Conservation (phyloP, 2,113 vertebrate genomes). For the Sceloporus undulatus region DNA sequence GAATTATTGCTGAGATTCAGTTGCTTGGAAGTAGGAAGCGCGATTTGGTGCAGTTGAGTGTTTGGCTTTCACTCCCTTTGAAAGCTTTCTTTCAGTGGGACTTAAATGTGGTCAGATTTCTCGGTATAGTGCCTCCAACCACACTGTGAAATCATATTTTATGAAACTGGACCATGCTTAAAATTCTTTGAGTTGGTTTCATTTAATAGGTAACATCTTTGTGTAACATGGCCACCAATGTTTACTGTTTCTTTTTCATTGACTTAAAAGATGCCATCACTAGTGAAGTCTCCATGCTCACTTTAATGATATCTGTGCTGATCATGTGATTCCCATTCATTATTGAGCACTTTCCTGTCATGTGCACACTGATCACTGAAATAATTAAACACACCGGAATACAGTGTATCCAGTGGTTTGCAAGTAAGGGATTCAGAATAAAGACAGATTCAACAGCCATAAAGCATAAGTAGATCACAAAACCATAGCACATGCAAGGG, state of each 20-base stretch:
- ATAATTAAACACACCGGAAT: not conserved
- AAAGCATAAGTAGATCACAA: not conserved
- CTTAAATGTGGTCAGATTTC: not conserved
- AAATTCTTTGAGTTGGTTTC: not conserved
- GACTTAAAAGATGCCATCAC: not conserved
- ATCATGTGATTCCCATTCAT: slow-evolving; percentile 35
- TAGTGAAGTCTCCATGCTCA: not conserved
- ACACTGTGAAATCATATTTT: not conserved
- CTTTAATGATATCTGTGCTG: not conserved
- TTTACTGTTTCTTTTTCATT: not conserved
- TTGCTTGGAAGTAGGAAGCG: not conserved
- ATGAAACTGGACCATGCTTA: not conserved
- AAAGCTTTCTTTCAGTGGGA: not conserved
- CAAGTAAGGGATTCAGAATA: not conserved
- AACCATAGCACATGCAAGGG: not conserved
- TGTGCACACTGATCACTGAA: not conserved
- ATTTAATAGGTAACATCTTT: not conserved
- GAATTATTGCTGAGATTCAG: not conserved
- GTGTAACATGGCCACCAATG: accelerated
- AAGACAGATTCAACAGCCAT: not conserved
- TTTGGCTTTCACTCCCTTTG: not conserved
- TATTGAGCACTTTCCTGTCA: slow-evolving; percentile 50
- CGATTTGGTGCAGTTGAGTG: accelerated
- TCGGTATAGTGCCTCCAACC: not conserved
- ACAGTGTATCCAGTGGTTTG: slow-evolving; percentile 15